A percentile compares a stretch with the other conserved stretches of the same genome.
These are phyloP conservation scores for Volucella inflata DNA, from an alignment of 2,888 invertebrate species.

Conservation along the genomic window DNA sequence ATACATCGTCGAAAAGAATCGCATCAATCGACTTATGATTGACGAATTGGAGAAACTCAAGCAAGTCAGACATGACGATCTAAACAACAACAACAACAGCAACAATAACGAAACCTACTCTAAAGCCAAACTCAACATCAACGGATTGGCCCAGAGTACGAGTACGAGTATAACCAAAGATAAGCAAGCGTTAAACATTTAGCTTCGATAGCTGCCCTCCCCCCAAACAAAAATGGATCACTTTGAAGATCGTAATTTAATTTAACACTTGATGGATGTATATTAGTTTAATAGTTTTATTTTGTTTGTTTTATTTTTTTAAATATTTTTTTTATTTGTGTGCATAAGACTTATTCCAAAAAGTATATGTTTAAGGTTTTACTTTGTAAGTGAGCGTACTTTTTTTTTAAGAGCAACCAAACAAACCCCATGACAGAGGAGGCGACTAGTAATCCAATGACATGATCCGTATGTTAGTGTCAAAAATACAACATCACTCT, in stretches of 20 bases:
- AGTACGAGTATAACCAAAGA: constrained; percentile 70
- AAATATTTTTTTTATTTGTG: constrained; percentile 65
- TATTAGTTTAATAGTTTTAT: constrained; percentile 48
- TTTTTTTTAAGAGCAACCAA: constrained; percentile 16
- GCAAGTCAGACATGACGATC: constrained; percentile 69
- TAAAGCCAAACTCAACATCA: constrained; percentile 62
- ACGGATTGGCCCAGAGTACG: constrained; percentile 62
- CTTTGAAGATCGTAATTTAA: constrained; percentile 41
- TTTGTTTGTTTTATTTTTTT: constrained; percentile 48
- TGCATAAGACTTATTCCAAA: constrained; percentile 75
- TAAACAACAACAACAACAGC: constrained; percentile 74
- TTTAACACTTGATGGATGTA: constrained; percentile 69
- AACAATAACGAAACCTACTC: constrained; percentile 55
- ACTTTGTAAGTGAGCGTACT: constrained; percentile 60
- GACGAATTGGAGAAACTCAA: constrained; percentile 74
- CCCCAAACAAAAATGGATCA: constrained; percentile 29
- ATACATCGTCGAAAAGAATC: constrained; percentile 77
- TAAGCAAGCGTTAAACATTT: constrained; percentile 68
- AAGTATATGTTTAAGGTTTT: constrained; percentile 71
- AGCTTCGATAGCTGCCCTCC: constrained; percentile 19
- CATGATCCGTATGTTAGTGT: not conserved
- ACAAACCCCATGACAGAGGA: constrained; percentile 4
- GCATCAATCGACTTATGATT: constrained; percentile 73
- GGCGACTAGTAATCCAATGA: constrained; percentile 10
- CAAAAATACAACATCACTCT: too few species aligned